Conservation (phyloP, 2,797 vertebrate genomes). For the Podarcis lilfordi region DNA sequence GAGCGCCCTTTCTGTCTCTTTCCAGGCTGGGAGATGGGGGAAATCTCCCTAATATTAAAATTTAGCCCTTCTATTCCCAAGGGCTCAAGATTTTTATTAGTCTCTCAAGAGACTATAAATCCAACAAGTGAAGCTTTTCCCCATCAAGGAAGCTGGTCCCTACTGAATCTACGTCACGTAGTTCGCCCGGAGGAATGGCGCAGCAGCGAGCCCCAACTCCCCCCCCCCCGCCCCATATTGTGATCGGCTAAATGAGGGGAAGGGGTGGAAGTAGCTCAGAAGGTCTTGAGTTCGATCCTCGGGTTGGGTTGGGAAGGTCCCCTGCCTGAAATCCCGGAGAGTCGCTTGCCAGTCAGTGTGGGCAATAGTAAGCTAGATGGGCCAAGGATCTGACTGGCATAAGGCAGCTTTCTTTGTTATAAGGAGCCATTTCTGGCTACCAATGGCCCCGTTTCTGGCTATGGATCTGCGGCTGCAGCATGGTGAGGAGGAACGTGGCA, state of each 20-base stretch:
- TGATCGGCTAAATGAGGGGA: not conserved
- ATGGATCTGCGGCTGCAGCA: not conserved
- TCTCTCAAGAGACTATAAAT: not conserved
- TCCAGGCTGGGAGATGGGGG: not conserved
- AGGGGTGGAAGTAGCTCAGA: too few species aligned
- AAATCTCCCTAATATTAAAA: slow-evolving; percentile 44
- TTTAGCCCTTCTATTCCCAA: slow-evolving; percentile 7
- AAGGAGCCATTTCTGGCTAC: not conserved
- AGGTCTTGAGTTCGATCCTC: too few species aligned
- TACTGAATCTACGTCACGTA: not conserved
- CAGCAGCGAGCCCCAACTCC: not conserved
- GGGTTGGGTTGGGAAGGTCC: too few species aligned
- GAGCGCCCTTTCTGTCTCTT: too few species aligned
- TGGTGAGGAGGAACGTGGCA: not conserved
- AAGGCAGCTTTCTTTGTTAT: too few species aligned
- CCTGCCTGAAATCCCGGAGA: too few species aligned
- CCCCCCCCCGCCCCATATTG: not conserved
- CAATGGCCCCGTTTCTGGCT: not conserved
- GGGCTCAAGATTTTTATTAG: not conserved
- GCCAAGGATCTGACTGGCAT: too few species aligned
- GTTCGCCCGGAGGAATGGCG: not conserved
- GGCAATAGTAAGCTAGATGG: too few species aligned
- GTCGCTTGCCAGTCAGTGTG: too few species aligned
- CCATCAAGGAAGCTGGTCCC: too few species aligned
- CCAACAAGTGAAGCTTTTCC: not conserved